Percentiles rank a stretch among this genome's conserved stretches.
Conservation (phyloP, 1,140 invertebrate genomes). For the Drosophila nasuta region DNA sequence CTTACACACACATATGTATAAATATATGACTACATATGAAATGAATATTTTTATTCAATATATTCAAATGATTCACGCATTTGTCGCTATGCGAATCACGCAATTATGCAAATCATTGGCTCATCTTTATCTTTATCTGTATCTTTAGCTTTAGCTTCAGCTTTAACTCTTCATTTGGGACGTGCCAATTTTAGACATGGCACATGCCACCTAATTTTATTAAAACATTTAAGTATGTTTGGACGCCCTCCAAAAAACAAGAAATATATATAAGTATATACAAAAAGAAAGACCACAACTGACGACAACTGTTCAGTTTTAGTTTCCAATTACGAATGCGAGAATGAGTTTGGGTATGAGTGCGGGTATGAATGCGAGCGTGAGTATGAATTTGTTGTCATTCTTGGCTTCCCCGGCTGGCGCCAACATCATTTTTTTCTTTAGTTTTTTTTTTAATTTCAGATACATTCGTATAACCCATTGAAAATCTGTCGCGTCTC, state of each 20-base stretch:
- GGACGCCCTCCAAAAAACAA: slow-evolving; percentile 12
- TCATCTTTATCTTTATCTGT: slow-evolving; percentile 50
- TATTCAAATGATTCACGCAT: slow-evolving; percentile 58
- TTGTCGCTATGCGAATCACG: slow-evolving; percentile 72
- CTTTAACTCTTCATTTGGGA: slow-evolving; percentile 35
- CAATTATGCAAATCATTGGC: slow-evolving; percentile 74
- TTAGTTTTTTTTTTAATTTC: slow-evolving; percentile 40
- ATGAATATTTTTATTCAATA: slow-evolving; percentile 25
- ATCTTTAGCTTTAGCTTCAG: slow-evolving; percentile 48
- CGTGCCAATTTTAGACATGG: slow-evolving; percentile 59
- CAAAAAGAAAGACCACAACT: neutral
- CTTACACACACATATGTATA: no score
- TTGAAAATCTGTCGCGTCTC: slow-evolving; percentile 66
- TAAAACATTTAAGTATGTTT: slow-evolving; percentile 16
- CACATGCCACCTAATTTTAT: slow-evolving; percentile 44
- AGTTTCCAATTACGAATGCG: slow-evolving; percentile 54
- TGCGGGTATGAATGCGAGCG: neutral
- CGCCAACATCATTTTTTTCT: slow-evolving; percentile 67
- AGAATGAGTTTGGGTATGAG: neutral
- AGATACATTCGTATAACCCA: slow-evolving; percentile 52
- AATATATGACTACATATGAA: slow-evolving; percentile 27
- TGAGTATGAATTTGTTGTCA: slow-evolving; percentile 37
- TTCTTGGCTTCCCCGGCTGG: slow-evolving; percentile 49
- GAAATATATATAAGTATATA: neutral
- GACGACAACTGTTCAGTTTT: slow-evolving; percentile 46